Evolutionary conservation across 1,140 invertebrate genomes (phyloP).

Genomic region (Drosophila kanapiae): DNA sequence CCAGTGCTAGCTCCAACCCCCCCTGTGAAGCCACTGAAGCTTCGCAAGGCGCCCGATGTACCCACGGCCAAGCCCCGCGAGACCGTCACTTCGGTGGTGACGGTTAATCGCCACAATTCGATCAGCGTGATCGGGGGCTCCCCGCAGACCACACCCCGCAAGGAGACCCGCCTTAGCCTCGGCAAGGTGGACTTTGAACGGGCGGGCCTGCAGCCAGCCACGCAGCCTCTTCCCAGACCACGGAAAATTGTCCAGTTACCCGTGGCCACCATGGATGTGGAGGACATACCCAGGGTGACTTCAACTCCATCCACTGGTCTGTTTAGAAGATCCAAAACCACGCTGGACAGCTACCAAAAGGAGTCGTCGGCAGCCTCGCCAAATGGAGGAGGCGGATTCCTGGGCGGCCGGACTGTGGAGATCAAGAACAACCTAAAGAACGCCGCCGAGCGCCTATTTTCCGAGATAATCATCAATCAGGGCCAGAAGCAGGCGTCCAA

Average conservation of each 20-base stretch:
- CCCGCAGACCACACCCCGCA: constrained; percentile 39
- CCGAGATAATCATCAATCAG: constrained; percentile 83
- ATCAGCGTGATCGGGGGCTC: constrained; percentile 61
- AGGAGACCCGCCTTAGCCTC: constrained; percentile 78
- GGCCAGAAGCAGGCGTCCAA: constrained; percentile 60
- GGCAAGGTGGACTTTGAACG: constrained; percentile 77
- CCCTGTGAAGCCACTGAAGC: constrained; percentile 68
- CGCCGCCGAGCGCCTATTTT: constrained; percentile 82
- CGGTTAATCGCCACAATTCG: constrained; percentile 78
- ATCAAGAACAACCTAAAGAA: constrained; percentile 84
- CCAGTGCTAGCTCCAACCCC: constrained; percentile 22
- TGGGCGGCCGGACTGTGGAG: constrained; percentile 75
- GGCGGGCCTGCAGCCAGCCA: constrained; percentile 65
- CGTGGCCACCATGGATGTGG: constrained; percentile 77
- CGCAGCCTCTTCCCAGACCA: constrained; percentile 72
- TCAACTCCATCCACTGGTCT: constrained; percentile 58
- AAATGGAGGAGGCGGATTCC: constrained; percentile 34
- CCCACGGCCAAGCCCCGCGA: constrained; percentile 75
- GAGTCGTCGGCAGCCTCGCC: constrained; percentile 12
- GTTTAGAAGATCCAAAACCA: constrained; percentile 79
- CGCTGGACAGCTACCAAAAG: constrained; percentile 62
- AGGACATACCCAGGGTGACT: constrained; percentile 48
- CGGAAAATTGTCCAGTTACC: constrained; percentile 78
- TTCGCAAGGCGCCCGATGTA: constrained; percentile 81
- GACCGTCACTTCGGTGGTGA: constrained; percentile 45